Evolutionary conservation across 2,797 vertebrate species (phyloP).

Genomic region (Eptatretus atami): DNA sequence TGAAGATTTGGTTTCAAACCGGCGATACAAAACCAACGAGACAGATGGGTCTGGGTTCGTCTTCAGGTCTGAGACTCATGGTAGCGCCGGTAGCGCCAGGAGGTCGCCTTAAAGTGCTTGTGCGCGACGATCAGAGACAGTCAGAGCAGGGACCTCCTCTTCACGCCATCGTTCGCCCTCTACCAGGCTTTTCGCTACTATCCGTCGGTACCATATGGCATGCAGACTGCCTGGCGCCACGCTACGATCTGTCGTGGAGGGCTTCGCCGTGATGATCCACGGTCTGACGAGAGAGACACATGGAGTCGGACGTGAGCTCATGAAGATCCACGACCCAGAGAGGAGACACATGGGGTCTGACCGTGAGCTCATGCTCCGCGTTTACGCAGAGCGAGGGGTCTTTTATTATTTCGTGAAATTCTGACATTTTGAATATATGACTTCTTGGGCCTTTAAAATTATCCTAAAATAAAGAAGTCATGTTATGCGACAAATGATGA

Average conservation of each 20-base stretch:
- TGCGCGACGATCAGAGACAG: conserved; percentile 90
- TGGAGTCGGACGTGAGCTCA: too few relatives aligned
- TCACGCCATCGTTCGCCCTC: conserved; percentile 3
- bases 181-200: conserved; percentile 2
- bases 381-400: too few relatives aligned
- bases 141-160: conserved; percentile 10
- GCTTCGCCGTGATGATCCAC: too few relatives aligned
- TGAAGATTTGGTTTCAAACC: conserved; percentile 2
- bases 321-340: too few relatives aligned
- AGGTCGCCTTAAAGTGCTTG: conserved; percentile 83
- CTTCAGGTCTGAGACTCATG: background rate
- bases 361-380: too few relatives aligned
- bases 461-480: too few relatives aligned
- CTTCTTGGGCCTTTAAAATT: too few relatives aligned
- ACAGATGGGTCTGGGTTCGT: background rate
- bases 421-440: too few relatives aligned
- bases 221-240: background rate
- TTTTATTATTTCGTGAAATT: too few relatives aligned
- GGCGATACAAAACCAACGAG: background rate
- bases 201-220: background rate
- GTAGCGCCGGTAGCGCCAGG: conserved; percentile 25
- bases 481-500: too few relatives aligned
- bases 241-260: background rate
- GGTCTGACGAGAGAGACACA: too few relatives aligned
- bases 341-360: too few relatives aligned